Conservation (phyloP, 2,113 vertebrate species). For the Seriola dumerili region DNA sequence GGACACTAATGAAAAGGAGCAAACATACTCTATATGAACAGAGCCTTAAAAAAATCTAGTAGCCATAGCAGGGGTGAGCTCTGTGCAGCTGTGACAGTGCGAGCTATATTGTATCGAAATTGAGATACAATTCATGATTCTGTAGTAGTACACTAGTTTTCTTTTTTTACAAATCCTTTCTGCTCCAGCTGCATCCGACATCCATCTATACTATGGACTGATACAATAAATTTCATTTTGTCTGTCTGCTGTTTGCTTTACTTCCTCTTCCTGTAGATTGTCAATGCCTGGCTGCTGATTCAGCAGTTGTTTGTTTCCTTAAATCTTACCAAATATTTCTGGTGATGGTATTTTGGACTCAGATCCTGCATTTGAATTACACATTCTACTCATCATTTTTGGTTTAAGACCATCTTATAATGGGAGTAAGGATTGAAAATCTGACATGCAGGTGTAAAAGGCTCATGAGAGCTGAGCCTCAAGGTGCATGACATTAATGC, state of each 20-base stretch:
- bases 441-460: neutral
- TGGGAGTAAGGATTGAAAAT: neutral
- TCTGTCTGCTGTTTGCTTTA: neutral
- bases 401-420: neutral
- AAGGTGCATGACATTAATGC: neutral
- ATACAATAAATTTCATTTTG: too few species aligned
- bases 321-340: neutral
- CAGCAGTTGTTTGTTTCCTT: neutral
- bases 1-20: neutral
- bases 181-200: neutral
- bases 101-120: too few species aligned
- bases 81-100: too few species aligned
- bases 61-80: too few species aligned
- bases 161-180: too few species aligned
- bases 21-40: neutral
- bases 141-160: too few species aligned
- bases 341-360: neutral
- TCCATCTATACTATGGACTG: neutral
- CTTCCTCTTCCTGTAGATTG: neutral
- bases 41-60: too few species aligned
- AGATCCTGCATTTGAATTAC: neutral
- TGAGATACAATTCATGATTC: too few species aligned
- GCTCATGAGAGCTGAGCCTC: neutral
- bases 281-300: neutral
- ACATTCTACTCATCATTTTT: neutral